Evolutionary conservation across 2,113 vertebrate species (phyloP).

Genomic region (Plecotus auritus): DNA sequence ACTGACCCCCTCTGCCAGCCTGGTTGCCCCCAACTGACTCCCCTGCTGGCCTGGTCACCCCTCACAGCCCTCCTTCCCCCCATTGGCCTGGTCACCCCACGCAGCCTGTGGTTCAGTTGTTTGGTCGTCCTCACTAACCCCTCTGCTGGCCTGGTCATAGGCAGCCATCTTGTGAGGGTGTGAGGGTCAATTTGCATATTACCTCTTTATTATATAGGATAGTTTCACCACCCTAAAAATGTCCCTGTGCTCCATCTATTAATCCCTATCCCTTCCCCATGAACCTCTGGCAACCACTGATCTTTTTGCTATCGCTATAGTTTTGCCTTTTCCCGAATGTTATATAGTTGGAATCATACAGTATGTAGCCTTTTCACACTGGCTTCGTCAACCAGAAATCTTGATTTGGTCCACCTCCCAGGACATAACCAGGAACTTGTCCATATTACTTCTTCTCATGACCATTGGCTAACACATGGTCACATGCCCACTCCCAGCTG

Average conservation of each 20-base stretch:
- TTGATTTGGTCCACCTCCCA: not conserved
- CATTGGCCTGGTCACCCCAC: too few species aligned
- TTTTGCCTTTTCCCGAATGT: not conserved
- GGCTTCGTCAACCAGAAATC: not conserved
- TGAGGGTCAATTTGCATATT: too few species aligned
- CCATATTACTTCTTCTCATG: not conserved
- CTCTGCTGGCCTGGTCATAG: too few species aligned
- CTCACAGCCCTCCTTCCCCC: too few species aligned
- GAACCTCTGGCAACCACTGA: not conserved
- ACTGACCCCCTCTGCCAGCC: too few species aligned
- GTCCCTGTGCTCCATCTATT: not conserved
- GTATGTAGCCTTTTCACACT: not conserved
- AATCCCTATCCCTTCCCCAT: too few species aligned
- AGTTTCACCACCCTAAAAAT: not conserved
- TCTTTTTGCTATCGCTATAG: not conserved
- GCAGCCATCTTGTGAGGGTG: too few species aligned
- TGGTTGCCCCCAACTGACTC: too few species aligned
- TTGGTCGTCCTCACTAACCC: too few species aligned
- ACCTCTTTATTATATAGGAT: not conserved
- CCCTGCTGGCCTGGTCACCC: too few species aligned
- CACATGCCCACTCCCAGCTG: not conserved
- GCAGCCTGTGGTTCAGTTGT: too few species aligned
- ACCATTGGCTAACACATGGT: not conserved
- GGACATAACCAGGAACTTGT: not conserved
- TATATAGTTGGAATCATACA: not conserved